A percentile compares a stretch with the other conserved stretches of the same genome.
These are phyloP conservation scores for Rhabdomys pumilio DNA, from an alignment of 2,797 vertebrate species.

Conservation along the genomic window DNA sequence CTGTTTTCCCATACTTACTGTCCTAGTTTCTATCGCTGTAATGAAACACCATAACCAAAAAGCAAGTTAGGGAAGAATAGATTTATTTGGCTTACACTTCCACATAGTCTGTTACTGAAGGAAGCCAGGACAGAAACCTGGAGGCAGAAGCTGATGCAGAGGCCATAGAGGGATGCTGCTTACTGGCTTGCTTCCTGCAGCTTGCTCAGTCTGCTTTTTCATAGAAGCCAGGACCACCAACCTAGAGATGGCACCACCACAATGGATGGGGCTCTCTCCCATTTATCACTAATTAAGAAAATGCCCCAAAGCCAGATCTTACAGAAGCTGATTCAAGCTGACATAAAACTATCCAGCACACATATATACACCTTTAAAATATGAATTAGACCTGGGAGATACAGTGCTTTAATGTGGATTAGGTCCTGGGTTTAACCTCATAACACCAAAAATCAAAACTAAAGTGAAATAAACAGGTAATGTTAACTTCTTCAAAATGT, in stretches of 20 bases:
- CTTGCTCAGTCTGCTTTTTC: not conserved
- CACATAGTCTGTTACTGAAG: not conserved
- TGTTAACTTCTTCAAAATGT: slow-evolving; percentile 70
- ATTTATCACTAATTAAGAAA: not conserved
- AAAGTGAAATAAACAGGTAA: slow-evolving; percentile 80
- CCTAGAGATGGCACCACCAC: not conserved
- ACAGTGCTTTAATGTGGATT: not conserved
- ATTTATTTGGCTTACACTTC: not conserved
- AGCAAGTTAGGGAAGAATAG: not conserved
- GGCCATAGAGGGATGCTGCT: not conserved
- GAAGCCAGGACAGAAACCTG: not conserved
- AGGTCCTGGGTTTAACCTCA: not conserved
- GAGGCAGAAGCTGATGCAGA: not conserved
- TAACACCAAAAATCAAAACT: not conserved
- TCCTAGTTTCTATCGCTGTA: not conserved
- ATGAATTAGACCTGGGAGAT: slow-evolving; percentile 64
- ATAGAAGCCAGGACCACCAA: not conserved
- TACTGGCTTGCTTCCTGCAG: not conserved
- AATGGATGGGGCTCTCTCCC: not conserved
- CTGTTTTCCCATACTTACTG: not conserved
- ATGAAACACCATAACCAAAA: not conserved
- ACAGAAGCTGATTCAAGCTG: not conserved
- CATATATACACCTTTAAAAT: slow-evolving; percentile 23
- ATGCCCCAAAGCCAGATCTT: not conserved
- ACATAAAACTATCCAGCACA: not conserved